Percentiles rank a stretch among this genome's conserved stretches.
Evolutionary conservation across 2,113 vertebrate species (phyloP).

Genomic region (Pitta sordida): DNA sequence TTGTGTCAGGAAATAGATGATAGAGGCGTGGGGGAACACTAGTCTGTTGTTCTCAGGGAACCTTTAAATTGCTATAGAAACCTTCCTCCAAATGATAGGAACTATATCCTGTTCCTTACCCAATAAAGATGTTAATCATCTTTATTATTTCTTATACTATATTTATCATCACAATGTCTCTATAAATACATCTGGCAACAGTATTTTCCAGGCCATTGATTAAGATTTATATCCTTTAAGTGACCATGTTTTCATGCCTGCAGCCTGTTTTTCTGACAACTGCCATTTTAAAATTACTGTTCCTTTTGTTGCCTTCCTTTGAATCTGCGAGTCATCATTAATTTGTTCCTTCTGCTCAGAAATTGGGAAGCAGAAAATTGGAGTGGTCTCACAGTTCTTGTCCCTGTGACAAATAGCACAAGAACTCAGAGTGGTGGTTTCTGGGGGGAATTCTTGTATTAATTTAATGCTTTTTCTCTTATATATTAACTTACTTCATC

Average conservation of each 20-base stretch:
- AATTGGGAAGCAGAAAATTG: background rate
- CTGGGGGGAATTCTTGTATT: background rate
- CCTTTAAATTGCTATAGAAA: background rate
- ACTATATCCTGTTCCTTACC: background rate
- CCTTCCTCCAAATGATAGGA: background rate
- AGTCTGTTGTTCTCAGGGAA: background rate
- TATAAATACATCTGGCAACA: background rate
- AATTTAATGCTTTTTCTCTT: background rate
- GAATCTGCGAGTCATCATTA: background rate
- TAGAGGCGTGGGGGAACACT: background rate
- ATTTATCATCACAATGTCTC: background rate
- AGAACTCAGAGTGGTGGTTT: background rate
- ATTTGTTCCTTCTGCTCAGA: background rate
- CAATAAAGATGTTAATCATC: slow-evolving; percentile 1
- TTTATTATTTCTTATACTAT: background rate
- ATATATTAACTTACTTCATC: background rate
- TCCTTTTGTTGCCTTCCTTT: background rate
- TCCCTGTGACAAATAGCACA: background rate
- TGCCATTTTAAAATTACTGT: background rate
- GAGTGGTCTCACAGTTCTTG: background rate
- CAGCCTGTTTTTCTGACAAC: background rate
- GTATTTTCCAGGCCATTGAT: background rate
- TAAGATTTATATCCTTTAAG: background rate
- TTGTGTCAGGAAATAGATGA: background rate
- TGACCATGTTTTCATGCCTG: background rate